Conservation (phyloP, 2,888 invertebrate species). For the Helobdella robusta region DNA sequence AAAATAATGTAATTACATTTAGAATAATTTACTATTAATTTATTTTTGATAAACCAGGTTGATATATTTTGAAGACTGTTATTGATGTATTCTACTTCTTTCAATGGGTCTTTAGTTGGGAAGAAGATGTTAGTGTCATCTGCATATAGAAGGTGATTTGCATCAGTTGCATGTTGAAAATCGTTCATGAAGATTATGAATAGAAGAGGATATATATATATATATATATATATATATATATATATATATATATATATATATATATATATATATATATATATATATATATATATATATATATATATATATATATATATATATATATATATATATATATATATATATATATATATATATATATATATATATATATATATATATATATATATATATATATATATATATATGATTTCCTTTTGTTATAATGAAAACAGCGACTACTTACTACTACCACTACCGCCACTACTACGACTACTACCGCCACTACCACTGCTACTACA, state of each 20-base stretch:
- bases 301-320: not conserved
- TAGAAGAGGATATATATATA: no score
- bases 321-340: not conserved
- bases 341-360: not conserved
- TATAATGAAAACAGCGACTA: not conserved
- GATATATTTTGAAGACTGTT: no score
- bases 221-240: not conserved
- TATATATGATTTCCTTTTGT: not conserved
- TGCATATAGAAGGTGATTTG: no score
- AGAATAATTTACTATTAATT: no score
- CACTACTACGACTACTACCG: not conserved
- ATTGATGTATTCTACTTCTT: no score
- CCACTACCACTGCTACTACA: not conserved
- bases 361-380: constrained; percentile 4
- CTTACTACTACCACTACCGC: not conserved
- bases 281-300: not conserved
- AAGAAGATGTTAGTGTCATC: no score
- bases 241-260: not conserved
- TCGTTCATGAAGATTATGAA: no score
- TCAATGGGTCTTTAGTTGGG: no score
- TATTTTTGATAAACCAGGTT: no score
- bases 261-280: not conserved
- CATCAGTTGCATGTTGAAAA: no score
- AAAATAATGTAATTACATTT: no score
- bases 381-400: not conserved